These are phyloP conservation scores for Brachionus sp. DNA, from an alignment of 1,140 invertebrate species.

Conservation along the genomic window DNA sequence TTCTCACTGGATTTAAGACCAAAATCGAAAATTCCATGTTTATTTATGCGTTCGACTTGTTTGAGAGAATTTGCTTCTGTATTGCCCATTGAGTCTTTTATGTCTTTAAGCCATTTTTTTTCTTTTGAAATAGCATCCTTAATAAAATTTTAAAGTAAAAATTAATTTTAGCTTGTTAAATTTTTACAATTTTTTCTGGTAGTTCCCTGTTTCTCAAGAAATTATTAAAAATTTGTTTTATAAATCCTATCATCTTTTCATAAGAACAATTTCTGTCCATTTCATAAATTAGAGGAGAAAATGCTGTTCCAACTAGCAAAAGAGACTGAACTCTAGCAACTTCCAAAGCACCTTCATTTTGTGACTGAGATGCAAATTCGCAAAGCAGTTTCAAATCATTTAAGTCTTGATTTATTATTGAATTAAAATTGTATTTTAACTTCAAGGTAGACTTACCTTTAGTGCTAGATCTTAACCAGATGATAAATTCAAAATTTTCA, in stretches of 20 bases:
- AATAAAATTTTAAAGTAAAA: neutral
- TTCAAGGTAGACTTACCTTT: neutral
- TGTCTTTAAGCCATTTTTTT: constrained; percentile 51
- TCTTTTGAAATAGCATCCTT: constrained; percentile 34
- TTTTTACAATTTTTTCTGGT: constrained; percentile 12
- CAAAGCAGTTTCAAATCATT: neutral
- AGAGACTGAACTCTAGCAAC: constrained; percentile 16
- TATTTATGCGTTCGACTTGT: constrained; percentile 53
- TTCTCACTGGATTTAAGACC: constrained; percentile 35
- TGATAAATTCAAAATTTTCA: constrained; percentile 3
- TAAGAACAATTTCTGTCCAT: neutral
- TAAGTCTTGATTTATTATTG: neutral
- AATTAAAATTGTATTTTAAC: neutral
- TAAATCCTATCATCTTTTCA: neutral
- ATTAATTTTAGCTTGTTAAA: neutral
- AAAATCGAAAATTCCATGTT: constrained; percentile 51
- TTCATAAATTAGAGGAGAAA: neutral
- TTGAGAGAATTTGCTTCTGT: constrained; percentile 54
- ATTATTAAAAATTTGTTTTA: neutral
- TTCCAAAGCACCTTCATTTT: constrained; percentile 21
- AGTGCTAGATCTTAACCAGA: neutral
- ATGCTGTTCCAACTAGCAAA: neutral
- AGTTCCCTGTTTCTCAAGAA: neutral
- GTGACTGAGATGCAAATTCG: constrained; percentile 4
- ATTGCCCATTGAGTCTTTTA: constrained; percentile 50